These are phyloP conservation scores for Sapayoa aenigma DNA, from an alignment of 2,113 vertebrate species.

Conservation along the genomic window DNA sequence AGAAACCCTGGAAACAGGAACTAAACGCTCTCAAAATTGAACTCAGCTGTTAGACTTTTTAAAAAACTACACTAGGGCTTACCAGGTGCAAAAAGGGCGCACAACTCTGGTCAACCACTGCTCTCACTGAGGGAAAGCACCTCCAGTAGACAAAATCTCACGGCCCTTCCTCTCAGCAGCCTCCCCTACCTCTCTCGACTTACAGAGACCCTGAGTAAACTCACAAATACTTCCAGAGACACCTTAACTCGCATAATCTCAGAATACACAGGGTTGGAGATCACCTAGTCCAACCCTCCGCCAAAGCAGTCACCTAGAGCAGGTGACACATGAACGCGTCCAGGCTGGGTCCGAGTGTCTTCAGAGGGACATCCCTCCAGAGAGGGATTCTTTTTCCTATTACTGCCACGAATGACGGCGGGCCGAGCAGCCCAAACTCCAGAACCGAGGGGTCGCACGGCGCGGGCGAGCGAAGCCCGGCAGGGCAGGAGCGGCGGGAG, in stretches of 20 bases:
- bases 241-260: background rate
- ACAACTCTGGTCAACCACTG: background rate
- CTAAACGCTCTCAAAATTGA: background rate
- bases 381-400: background rate
- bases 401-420: fast-evolving
- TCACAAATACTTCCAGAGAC: background rate
- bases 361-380: background rate
- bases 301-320: background rate
- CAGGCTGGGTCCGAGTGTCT: background rate
- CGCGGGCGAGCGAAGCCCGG: no score
- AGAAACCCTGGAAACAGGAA: background rate
- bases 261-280: background rate
- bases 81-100: fast-evolving
- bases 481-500: no score
- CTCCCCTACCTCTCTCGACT: background rate
- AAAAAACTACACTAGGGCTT: background rate
- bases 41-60: background rate
- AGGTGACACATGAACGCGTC: background rate
- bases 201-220: background rate
- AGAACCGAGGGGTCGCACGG: fast-evolving
- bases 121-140: background rate
- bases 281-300: background rate
- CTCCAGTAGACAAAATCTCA: fast-evolving
- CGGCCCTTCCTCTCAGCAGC: background rate
- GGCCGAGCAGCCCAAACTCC: no score